Evolutionary conservation across 2,888 invertebrate genomes (phyloP).

Genomic region (Rugalucina vietnamica): DNA sequence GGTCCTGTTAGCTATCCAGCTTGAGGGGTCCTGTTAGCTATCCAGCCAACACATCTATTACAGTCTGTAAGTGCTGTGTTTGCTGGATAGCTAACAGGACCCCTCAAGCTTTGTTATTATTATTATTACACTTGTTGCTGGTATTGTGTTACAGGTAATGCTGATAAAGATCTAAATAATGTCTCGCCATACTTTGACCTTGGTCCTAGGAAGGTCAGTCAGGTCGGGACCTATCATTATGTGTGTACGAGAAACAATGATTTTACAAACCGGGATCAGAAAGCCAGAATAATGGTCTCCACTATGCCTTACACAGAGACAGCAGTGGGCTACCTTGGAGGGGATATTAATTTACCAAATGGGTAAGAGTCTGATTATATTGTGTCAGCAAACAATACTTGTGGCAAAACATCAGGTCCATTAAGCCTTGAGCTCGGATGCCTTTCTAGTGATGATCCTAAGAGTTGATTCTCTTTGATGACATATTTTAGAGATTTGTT

Average conservation of each 20-base stretch:
- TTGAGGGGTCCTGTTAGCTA: no score
- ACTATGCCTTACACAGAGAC: slow-evolving; percentile 53
- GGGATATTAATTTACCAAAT: slow-evolving; percentile 67
- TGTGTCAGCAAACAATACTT: no score
- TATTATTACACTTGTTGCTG: background rate
- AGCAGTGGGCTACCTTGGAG: slow-evolving; percentile 80
- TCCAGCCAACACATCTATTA: no score
- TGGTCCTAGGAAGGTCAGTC: slow-evolving; percentile 76
- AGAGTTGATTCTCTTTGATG: no score
- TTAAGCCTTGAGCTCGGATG: no score
- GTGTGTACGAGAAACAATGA: slow-evolving; percentile 83
- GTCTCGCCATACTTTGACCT: slow-evolving; percentile 83
- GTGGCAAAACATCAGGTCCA: no score
- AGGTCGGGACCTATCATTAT: slow-evolving; percentile 79
- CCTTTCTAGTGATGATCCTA: no score
- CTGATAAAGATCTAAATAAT: slow-evolving; percentile 80
- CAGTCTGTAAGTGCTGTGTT: no score
- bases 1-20: background rate
- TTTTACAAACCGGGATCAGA: slow-evolving; percentile 83
- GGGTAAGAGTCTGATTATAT: slow-evolving; percentile 77
- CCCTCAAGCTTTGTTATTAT: background rate
- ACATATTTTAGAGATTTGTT: no score
- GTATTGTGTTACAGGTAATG: slow-evolving; percentile 70
- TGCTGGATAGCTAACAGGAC: no score
- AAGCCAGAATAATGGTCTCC: slow-evolving; percentile 77